A percentile compares a stretch with the other conserved stretches of the same genome.
These are phyloP conservation scores for Gallinago paraguaiae DNA, from an alignment of 2,113 vertebrate species.

Conservation along the genomic window DNA sequence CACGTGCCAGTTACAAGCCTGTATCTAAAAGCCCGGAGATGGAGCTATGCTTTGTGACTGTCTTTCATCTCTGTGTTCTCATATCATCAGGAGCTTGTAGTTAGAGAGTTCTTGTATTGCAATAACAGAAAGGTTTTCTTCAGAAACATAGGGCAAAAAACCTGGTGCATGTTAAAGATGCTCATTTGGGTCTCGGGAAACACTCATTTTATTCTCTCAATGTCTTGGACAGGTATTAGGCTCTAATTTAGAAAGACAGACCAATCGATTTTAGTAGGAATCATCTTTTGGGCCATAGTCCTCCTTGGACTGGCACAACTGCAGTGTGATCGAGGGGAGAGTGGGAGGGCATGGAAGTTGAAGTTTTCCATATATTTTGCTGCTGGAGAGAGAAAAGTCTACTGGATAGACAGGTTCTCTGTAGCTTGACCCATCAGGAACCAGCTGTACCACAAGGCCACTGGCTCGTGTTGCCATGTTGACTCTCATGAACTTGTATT, in stretches of 20 bases:
- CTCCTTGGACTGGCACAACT: neutral
- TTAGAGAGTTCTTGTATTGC: neutral
- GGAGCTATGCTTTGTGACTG: neutral
- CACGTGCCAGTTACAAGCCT: too few relatives aligned
- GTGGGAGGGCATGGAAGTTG: accelerated
- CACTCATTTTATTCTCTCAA: neutral
- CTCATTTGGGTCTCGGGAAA: neutral
- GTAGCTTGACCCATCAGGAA: neutral
- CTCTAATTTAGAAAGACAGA: neutral
- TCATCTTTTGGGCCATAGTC: neutral
- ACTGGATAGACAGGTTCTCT: neutral
- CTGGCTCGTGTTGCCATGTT: accelerated
- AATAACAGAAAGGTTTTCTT: neutral
- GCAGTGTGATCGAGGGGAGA: neutral
- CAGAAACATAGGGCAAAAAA: neutral
- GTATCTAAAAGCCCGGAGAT: neutral
- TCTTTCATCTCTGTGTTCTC: neutral
- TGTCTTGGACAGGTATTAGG: neutral
- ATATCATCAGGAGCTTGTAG: neutral
- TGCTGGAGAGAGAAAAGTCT: neutral
- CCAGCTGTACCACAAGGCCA: accelerated
- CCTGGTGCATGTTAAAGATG: neutral
- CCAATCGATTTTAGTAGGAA: accelerated
- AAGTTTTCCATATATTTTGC: neutral
- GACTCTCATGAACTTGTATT: neutral